A percentile compares a stretch with the other conserved stretches of the same genome.
Conservation (phyloP, 53 echinoderm and acorn worm genomes). For the Holothuria scabra region DNA sequence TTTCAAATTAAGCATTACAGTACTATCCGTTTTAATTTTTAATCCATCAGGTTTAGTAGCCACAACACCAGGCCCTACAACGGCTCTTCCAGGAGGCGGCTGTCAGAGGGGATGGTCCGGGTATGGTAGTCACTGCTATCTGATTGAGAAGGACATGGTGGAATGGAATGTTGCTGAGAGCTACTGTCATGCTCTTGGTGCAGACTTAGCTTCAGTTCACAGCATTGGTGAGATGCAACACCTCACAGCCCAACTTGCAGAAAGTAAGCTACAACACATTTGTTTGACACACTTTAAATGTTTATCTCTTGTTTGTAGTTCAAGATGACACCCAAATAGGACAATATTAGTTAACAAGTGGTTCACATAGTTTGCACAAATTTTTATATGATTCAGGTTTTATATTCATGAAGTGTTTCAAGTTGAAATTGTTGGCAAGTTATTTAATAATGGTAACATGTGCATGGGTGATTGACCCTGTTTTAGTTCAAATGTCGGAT, state of each 20-base stretch:
- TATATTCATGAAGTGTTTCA: no score
- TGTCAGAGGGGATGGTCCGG: constrained; percentile 68
- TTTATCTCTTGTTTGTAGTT: no score
- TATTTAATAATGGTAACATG: no score
- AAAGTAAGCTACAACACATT: constrained; percentile 20
- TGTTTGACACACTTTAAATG: neutral
- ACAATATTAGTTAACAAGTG: no score
- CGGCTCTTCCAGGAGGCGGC: constrained; percentile 44
- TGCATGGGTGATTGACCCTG: no score
- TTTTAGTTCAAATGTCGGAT: no score
- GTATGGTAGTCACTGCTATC: constrained; percentile 64
- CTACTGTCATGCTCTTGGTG: constrained; percentile 52
- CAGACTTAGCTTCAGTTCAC: constrained; percentile 61
- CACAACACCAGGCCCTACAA: neutral
- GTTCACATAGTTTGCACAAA: no score
- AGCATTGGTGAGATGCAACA: constrained; percentile 61
- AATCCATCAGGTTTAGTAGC: neutral
- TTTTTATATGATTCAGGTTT: no score
- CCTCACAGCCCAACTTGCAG: constrained; percentile 29
- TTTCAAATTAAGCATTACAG: no score
- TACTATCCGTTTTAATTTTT: no score
- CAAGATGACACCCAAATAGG: no score
- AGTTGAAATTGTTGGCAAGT: no score
- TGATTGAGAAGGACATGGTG: constrained; percentile 59
- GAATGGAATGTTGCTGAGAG: constrained; percentile 50